phyloP scores from a whole-genome alignment of 2,797 vertebrate genomes.

The Glyptemys insculpta region DNA sequence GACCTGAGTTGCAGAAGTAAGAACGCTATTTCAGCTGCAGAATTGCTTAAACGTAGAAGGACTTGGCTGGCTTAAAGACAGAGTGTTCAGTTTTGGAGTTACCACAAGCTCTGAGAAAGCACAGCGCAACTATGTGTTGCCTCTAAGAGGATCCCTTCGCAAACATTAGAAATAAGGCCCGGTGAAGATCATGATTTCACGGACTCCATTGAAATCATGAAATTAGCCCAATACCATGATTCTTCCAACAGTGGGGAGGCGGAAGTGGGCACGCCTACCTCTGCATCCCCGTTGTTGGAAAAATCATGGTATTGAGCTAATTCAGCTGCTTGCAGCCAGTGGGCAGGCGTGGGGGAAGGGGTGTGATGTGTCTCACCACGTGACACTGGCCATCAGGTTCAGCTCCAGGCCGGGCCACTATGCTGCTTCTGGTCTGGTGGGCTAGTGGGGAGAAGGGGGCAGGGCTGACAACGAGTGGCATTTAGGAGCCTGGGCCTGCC shows the following conservation, averaged over 20 bases:
- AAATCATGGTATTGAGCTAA: not conserved
- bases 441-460: not conserved
- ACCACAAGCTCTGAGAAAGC: not conserved
- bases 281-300: not conserved
- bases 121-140: not conserved
- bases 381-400: not conserved
- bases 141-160: not conserved
- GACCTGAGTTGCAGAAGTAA: not conserved
- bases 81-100: not conserved
- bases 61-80: not conserved
- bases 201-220: not conserved
- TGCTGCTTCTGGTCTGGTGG: not conserved
- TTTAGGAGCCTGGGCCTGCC: not conserved
- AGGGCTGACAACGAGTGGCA: not conserved
- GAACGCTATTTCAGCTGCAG: not conserved
- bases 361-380: not conserved
- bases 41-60: not conserved
- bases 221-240: not conserved
- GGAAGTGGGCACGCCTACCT: not conserved
- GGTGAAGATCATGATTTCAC: not conserved
- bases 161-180: not conserved
- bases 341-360: not conserved
- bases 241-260: not conserved
- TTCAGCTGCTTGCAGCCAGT: not conserved
- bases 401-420: not conserved